Conservation (phyloP, 2,888 invertebrate species). For the Drosophila neutralis region DNA sequence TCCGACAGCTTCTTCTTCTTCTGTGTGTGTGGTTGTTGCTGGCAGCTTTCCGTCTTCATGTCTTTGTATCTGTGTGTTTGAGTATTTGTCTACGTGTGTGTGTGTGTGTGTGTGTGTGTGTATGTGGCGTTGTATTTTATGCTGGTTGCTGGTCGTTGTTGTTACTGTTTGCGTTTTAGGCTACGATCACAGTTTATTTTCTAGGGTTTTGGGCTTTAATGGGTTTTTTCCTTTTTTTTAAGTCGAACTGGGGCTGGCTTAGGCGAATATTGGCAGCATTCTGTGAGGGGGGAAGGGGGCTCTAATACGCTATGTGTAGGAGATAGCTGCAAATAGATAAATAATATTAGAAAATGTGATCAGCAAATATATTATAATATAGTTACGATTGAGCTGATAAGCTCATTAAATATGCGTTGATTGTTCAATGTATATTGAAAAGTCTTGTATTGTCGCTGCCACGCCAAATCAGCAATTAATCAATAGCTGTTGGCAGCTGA, state of each 20-base stretch:
- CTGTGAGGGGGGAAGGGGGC: conserved; percentile 39
- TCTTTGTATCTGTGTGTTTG: conserved; percentile 36
- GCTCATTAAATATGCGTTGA: conserved; percentile 24
- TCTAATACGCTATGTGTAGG: conserved; percentile 36
- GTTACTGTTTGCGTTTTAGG: conserved; percentile 51
- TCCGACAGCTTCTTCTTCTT: conserved; percentile 22
- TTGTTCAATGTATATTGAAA: background rate
- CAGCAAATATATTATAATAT: conserved; percentile 43
- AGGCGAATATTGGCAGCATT: conserved; percentile 73
- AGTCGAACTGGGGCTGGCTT: conserved; percentile 51
- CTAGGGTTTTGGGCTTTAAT: conserved; percentile 45
- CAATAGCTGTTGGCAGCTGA: conserved; percentile 57
- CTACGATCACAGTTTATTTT: conserved; percentile 77
- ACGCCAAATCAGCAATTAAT: conserved; percentile 45
- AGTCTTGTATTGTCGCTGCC: conserved; percentile 8
- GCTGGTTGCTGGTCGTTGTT: conserved; percentile 53
- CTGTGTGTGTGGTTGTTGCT: conserved; percentile 13
- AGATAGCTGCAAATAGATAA: conserved; percentile 47
- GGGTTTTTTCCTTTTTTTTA: conserved; percentile 8
- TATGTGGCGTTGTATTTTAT: conserved; percentile 33
- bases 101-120: conserved; percentile 7
- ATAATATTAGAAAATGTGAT: conserved; percentile 6
- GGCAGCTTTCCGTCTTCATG: conserved; percentile 33
- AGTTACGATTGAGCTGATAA: conserved; percentile 22
- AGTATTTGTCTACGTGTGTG: background rate